A percentile compares a stretch with the other conserved stretches of the same genome.
phyloP scores from a whole-genome alignment of 2,888 invertebrate species.

The Seira musarum region DNA sequence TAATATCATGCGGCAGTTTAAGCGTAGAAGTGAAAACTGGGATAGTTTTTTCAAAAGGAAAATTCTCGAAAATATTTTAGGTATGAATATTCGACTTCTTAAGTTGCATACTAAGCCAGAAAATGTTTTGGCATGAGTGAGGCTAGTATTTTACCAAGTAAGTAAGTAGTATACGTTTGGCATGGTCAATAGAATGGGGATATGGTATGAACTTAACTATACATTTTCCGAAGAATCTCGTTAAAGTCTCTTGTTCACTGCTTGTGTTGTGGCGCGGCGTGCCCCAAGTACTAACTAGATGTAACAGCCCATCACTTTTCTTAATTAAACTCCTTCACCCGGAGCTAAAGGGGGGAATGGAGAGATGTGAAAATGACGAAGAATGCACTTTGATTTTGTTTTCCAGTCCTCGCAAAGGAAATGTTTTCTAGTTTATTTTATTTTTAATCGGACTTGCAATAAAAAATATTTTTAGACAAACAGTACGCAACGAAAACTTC shows the following conservation, averaged over 20 bases:
- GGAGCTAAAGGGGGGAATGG: conserved; percentile 36
- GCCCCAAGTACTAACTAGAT: conserved; percentile 50
- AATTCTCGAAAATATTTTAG: background rate
- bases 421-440: too few relatives aligned
- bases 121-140: too few relatives aligned
- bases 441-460: too few relatives aligned
- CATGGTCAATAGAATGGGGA: too few relatives aligned
- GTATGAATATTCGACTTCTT: too few relatives aligned
- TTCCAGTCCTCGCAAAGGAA: too few relatives aligned
- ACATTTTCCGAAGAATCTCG: background rate
- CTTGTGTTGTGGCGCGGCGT: conserved; percentile 27
- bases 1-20: conserved; percentile 7
- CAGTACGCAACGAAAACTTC: too few relatives aligned
- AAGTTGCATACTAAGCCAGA: too few relatives aligned
- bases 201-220: background rate
- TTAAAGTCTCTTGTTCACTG: conserved; percentile 7
- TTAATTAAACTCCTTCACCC: conserved; percentile 68
- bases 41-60: background rate
- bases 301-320: conserved; percentile 69
- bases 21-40: background rate
- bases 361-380: background rate
- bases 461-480: too few relatives aligned
- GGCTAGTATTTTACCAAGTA: too few relatives aligned
- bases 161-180: too few relatives aligned
- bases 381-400: conserved; percentile 7